A percentile compares a stretch with the other conserved stretches of the same genome.
Conservation (phyloP, 1,140 invertebrate species). For the Goniozus legneri region DNA sequence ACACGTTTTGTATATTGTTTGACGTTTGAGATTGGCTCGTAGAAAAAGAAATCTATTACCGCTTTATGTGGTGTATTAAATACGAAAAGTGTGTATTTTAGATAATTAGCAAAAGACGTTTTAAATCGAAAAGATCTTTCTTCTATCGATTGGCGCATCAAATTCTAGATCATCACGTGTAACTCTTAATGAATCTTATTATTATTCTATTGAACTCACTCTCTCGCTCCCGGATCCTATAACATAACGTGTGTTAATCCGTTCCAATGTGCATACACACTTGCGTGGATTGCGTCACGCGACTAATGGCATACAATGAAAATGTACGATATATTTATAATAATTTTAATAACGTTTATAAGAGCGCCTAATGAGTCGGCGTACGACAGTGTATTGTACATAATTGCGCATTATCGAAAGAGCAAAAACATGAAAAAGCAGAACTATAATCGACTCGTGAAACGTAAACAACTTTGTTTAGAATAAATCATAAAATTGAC, state of each 20-base stretch:
- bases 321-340: constrained; percentile 54
- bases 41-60: constrained; percentile 10
- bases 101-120: constrained; percentile 4
- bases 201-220: constrained; percentile 20
- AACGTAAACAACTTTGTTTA: constrained; percentile 50
- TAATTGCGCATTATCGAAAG: constrained; percentile 28
- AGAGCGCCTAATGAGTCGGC: too few species aligned
- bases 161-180: constrained; percentile 13
- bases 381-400: constrained; percentile 44
- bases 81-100: constrained; percentile 14
- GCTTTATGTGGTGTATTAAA: constrained; percentile 8
- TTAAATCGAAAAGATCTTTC: not conserved
- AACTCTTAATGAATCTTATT: constrained; percentile 12
- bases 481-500: constrained; percentile 55
- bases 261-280: constrained; percentile 49
- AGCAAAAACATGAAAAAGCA: constrained; percentile 29
- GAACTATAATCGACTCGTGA: constrained; percentile 38
- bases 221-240: constrained; percentile 37
- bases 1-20: constrained; percentile 16
- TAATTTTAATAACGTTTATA: constrained; percentile 56
- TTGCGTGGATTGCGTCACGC: constrained; percentile 19
- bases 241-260: constrained; percentile 42
- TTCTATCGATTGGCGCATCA: constrained; percentile 12
- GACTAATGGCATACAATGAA: constrained; percentile 38
- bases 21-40: constrained; percentile 12